A percentile compares a stretch with the other conserved stretches of the same genome.
phyloP scores from a whole-genome alignment of 2,888 invertebrate genomes.

The Ectemnius cavifrons region DNA sequence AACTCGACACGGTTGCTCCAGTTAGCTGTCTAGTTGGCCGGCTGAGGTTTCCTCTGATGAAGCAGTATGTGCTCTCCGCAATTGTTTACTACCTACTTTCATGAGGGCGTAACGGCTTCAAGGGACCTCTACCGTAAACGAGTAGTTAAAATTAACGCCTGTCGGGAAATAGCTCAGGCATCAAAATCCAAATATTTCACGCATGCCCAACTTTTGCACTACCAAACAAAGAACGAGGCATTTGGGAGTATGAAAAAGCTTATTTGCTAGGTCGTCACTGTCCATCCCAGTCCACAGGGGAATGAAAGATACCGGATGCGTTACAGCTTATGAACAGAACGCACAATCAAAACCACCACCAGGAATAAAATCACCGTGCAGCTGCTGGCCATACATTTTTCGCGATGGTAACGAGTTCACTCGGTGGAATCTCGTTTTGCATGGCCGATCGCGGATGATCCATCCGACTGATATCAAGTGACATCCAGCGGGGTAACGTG shows the following conservation, averaged over 20 bases:
- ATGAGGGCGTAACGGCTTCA: no score
- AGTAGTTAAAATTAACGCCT: no score
- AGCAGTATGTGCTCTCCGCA: neutral
- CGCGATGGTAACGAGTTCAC: constrained; percentile 38
- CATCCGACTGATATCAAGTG: constrained; percentile 53
- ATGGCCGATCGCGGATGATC: constrained; percentile 53
- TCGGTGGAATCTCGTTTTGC: constrained; percentile 36
- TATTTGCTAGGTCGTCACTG: no score
- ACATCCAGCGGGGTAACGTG: constrained; percentile 48
- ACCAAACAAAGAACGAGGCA: no score
- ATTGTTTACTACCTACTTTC: neutral
- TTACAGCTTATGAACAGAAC: no score
- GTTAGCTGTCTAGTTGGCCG: constrained; percentile 25
- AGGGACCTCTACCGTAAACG: no score
- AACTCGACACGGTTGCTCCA: constrained; percentile 37
- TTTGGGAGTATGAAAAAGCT: no score
- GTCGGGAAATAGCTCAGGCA: no score
- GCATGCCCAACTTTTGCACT: no score
- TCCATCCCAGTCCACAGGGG: no score
- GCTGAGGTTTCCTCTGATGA: constrained; percentile 14
- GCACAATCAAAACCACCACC: neutral
- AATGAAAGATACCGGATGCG: no score
- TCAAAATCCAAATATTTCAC: no score
- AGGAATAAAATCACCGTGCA: neutral
- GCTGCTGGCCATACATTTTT: constrained; percentile 32